These are phyloP conservation scores for Nasonia longicornis DNA, from an alignment of 1,140 invertebrate species.

Conservation along the genomic window DNA sequence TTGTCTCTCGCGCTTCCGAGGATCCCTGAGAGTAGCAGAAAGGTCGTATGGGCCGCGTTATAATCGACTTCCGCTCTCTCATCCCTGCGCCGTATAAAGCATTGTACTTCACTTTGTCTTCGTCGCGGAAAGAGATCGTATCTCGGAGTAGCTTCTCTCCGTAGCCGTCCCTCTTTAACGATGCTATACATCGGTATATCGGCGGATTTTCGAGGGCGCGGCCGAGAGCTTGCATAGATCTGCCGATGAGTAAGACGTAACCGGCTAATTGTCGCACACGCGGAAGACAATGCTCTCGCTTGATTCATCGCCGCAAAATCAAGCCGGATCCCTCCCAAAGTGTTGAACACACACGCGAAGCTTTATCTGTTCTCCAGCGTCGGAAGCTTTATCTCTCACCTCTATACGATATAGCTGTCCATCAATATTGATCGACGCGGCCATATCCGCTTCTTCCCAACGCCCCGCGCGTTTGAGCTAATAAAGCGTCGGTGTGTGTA, in stretches of 20 bases:
- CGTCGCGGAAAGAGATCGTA: neutral
- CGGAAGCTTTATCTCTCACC: slow-evolving; percentile 25
- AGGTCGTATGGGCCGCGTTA: slow-evolving; percentile 36
- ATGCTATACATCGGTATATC: neutral
- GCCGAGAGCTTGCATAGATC: no score
- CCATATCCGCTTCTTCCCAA: neutral
- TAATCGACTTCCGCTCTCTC: slow-evolving; percentile 45
- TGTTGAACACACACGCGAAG: neutral
- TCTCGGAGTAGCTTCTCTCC: no score
- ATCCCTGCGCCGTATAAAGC: neutral
- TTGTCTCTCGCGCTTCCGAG: slow-evolving; percentile 39
- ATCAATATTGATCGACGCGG: slow-evolving; percentile 24
- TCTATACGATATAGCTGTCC: neutral
- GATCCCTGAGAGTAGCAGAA: slow-evolving; percentile 18
- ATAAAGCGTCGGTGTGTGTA: slow-evolving; percentile 15
- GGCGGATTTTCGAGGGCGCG: neutral
- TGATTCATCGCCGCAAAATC: no score
- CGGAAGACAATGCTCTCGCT: no score
- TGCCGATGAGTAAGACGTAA: no score
- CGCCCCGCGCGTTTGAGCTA: neutral
- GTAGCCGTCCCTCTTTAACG: neutral
- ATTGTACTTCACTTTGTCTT: neutral
- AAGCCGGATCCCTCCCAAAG: no score
- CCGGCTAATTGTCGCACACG: no score
- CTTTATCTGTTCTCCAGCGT: neutral